Evolutionary conservation across 64 coral and sea anemone species (phyloP).

Genomic region (Dendrophyllia cribrosa): DNA sequence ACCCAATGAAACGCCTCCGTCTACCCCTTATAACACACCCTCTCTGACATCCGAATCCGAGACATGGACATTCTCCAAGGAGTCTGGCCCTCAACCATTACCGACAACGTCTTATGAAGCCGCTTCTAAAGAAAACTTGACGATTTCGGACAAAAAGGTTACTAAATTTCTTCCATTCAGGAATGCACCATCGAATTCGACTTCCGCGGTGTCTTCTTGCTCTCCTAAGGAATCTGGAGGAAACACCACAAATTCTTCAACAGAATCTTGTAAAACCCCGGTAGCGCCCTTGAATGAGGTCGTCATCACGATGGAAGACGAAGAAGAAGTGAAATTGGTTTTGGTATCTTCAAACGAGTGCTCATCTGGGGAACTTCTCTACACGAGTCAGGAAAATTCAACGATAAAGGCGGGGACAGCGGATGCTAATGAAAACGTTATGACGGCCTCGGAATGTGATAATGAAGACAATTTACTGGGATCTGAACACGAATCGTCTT

Average conservation of each 20-base stretch:
- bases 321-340: background rate
- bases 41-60: background rate
- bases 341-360: background rate
- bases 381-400: background rate
- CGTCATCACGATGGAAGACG: slow-evolving; percentile 2
- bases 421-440: no score
- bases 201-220: background rate
- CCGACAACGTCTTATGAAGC: background rate
- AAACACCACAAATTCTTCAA: background rate
- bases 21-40: background rate
- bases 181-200: background rate
- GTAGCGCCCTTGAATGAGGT: background rate
- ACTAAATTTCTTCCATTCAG: background rate
- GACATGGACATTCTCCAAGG: background rate
- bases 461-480: background rate
- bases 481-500: background rate
- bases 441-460: background rate
- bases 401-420: background rate
- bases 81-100: background rate
- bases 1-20: background rate
- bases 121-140: background rate
- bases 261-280: slow-evolving; percentile 14
- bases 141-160: background rate
- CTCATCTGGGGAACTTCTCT: background rate
- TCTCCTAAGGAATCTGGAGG: background rate